Evolutionary conservation across 2,797 vertebrate species (phyloP), one percentile per base, ranked within the genome.

Genomic region (Odontamblyopus rebecca): DNA sequence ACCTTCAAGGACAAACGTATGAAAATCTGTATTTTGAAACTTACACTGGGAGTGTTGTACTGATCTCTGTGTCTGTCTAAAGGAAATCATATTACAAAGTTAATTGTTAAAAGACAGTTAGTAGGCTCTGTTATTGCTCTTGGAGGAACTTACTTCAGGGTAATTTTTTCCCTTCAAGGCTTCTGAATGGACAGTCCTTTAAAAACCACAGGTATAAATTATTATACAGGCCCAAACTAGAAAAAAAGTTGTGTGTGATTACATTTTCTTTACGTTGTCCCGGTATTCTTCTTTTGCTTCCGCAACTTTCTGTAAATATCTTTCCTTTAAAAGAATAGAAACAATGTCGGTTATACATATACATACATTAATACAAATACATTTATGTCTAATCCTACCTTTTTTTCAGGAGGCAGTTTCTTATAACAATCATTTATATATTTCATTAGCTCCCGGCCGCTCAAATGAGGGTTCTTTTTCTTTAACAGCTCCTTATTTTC

Each of bases 361-460:
- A 48, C 44, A 48, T 48, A 15, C 13, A 48, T 26, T 5, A 41
- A 67, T 59, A 5, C 18, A 32, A 19, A n/a, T 53, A 6, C 23
- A 29, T 4, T 9, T 60, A 5, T 60, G 1, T 60, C 6, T 19
- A 6, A 69, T 68, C 1, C 6, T 91, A 97, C 96, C 94, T 96
- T 97, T 82, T 95, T 88, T 86, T 95, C 89, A 64, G 93, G 86
- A 1, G 95, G 89, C 69, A 97, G 94, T 57, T 87, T 85, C 69
- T 89, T 90, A 82, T 94, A 97, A 68, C 93, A 93, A 68, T 94
- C 91, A 71, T 81, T 89, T 4, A 94, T 77, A 50, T 93, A 90
- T 83, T 88, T 92, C 61, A 94, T 89, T 57, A 96, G 78, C 80
- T 93, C 89, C 81, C 89, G 54, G 70, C 83, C 87, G 77, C 76